phyloP scores from a whole-genome alignment of 2,113 vertebrate species.

The Brachionichthys hirsutus region DNA sequence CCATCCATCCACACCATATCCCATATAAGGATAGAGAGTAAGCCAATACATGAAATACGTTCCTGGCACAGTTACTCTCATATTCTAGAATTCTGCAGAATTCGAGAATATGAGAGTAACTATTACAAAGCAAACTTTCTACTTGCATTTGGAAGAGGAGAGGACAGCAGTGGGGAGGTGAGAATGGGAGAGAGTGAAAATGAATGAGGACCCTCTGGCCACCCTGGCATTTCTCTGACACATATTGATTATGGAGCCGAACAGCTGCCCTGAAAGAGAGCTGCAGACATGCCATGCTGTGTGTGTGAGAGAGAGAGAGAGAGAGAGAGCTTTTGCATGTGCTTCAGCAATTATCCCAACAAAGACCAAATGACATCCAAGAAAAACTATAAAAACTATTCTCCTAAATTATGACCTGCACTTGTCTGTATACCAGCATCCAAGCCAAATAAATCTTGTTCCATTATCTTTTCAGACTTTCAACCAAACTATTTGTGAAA shows the following conservation, averaged over 20 bases:
- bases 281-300: slow-evolving; percentile 25
- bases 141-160: background rate
- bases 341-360: slow-evolving; percentile 8
- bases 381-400: background rate
- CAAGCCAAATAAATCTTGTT: too few relatives aligned
- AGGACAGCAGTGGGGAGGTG: slow-evolving; percentile 27
- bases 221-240: slow-evolving; percentile 41
- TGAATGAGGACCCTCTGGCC: slow-evolving; percentile 29
- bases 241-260: slow-evolving; percentile 53
- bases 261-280: slow-evolving; percentile 23
- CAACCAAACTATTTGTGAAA: too few relatives aligned
- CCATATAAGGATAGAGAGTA: background rate
- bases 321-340: background rate
- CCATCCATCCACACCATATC: too few relatives aligned
- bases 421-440: too few relatives aligned
- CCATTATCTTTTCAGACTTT: too few relatives aligned
- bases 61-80: too few relatives aligned
- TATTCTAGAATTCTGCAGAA: too few relatives aligned
- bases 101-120: too few relatives aligned
- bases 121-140: background rate
- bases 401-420: too few relatives aligned
- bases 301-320: slow-evolving; percentile 3
- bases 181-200: slow-evolving; percentile 38
- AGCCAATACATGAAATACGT: too few relatives aligned
- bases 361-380: slow-evolving; percentile 4